Percentiles rank a stretch among this genome's conserved stretches.
phyloP scores from a whole-genome alignment of 92 coral and sea anemone species.

The Palythoa heliodiscus region DNA sequence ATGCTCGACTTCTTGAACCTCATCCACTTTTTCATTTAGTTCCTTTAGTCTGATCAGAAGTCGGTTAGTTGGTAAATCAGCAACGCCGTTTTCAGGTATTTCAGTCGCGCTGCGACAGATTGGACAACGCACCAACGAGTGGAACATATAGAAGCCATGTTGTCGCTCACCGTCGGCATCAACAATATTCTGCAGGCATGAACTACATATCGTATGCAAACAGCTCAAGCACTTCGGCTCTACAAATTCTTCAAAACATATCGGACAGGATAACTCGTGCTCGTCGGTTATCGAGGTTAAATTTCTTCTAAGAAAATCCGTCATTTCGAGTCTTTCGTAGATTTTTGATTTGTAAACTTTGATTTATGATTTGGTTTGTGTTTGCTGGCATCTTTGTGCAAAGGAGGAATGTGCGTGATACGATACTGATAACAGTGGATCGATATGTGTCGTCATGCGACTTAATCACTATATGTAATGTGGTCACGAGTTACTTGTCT shows the following conservation, averaged over 20 bases:
- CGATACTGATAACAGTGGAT: no score
- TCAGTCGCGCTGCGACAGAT: conserved; percentile 55
- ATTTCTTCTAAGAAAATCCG: conserved; percentile 13
- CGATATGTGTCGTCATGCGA: no score
- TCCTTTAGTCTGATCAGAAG: conserved; percentile 44
- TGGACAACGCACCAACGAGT: conserved; percentile 58
- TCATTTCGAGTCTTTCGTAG: not conserved
- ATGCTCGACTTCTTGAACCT: conserved; percentile 47
- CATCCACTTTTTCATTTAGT: conserved; percentile 22
- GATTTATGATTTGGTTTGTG: not conserved
- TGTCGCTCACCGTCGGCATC: not conserved
- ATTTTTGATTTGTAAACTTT: not conserved
- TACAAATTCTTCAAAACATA: conserved; percentile 59
- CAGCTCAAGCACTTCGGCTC: conserved; percentile 56
- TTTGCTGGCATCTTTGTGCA: no score
- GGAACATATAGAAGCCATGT: not conserved
- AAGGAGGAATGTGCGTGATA: not conserved
- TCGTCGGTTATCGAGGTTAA: conserved; percentile 23
- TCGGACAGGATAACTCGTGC: conserved; percentile 61
- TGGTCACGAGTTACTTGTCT: no score
- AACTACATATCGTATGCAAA: conserved; percentile 50
- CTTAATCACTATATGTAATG: no score
- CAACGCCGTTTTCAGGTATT: conserved; percentile 47
- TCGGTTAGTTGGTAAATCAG: conserved; percentile 64
- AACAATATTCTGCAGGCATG: conserved; percentile 47